A percentile compares a stretch with the other conserved stretches of the same genome.
phyloP scores from a whole-genome alignment of 1,140 invertebrate genomes.

The Macrotrachela quadricornifera region DNA sequence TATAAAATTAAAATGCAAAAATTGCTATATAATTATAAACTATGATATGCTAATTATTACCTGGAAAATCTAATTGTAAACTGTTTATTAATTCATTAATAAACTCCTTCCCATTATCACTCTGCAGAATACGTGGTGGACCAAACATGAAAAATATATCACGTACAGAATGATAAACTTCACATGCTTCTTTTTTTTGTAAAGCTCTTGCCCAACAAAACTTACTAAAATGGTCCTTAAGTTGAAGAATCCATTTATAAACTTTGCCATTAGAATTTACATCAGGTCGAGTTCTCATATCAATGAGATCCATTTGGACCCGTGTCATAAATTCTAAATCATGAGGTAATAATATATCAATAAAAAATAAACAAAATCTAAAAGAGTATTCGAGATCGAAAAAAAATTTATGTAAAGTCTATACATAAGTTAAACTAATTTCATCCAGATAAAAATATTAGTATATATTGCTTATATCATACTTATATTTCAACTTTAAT shows the following conservation, averaged over 20 bases:
- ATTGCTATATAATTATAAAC: no score
- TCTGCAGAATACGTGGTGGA: neutral
- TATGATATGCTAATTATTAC: no score
- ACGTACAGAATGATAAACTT: neutral
- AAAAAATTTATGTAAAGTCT: no score
- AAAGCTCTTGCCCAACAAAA: neutral
- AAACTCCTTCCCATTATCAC: slow-evolving; percentile 1
- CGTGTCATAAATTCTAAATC: slow-evolving; percentile 7
- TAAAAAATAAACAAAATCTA: no score
- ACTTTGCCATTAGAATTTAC: neutral
- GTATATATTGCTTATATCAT: no score
- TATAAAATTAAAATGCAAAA: no score
- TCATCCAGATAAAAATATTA: no score
- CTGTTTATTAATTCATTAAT: neutral
- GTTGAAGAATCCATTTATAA: slow-evolving; percentile 1
- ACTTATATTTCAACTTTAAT: no score
- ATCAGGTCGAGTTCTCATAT: slow-evolving; percentile 9
- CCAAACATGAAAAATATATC: slow-evolving; percentile 6
- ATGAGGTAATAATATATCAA: no score
- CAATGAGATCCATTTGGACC: slow-evolving; percentile 12
- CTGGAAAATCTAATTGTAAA: neutral
- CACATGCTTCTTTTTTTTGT: neutral
- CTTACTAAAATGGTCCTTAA: slow-evolving; percentile 9
- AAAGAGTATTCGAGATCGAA: no score
- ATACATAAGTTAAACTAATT: no score